Base-by-base conservation (phyloP, 2,797 vertebrate species). In the Poeciliopsis infans region DNA sequence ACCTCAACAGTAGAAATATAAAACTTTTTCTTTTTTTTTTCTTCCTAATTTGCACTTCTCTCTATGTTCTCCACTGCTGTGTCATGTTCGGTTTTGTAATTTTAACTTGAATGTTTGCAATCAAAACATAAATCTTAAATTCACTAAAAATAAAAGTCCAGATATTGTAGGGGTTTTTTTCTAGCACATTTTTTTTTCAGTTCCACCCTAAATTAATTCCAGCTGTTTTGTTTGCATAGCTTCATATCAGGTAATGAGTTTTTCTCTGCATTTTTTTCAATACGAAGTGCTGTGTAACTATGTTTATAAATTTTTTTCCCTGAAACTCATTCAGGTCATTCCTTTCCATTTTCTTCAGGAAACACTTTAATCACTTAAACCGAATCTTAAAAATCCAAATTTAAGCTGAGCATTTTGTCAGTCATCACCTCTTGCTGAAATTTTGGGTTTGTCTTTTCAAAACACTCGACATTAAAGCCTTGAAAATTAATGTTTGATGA, bases 401-500 rank as follows among this genome's bases (percentile, higher is more conserved):
- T 4, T 11, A 33, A 61, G 11, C 55, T 36, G 45, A 23, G 51
- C 69, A 18, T 69, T 3, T 69, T 3, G 7, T 28, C 73, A 25
- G 39, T 28, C 25, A 7, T 46, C 51, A 4, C 20, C 28, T 20
- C 25, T 39, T 18, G 28, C 49, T n/a, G 18, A 53, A 25, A 13
- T 12, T 68, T 2, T 45, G 5, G 59, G 1, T 41, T 57, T 59
- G 13, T 16, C 15, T 39, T 70, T n/a, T n/a, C 53, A 7, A 47
- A 33, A 71, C 16, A 71, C 2, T 33, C 25, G 0, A 36, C 23
- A 33, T 59, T n/a, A 31, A 61, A 61, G 25, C 57, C 7, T 53
- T 72, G 36, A 16, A 74, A 84, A 64, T 68, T 0, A 78, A 78
- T 79, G 11, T 71, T 80, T 77, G 73, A 83, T 72, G 46, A 68